phyloP scores from a whole-genome alignment of 1,140 invertebrate species.

The Panagrolaimus sp. region DNA sequence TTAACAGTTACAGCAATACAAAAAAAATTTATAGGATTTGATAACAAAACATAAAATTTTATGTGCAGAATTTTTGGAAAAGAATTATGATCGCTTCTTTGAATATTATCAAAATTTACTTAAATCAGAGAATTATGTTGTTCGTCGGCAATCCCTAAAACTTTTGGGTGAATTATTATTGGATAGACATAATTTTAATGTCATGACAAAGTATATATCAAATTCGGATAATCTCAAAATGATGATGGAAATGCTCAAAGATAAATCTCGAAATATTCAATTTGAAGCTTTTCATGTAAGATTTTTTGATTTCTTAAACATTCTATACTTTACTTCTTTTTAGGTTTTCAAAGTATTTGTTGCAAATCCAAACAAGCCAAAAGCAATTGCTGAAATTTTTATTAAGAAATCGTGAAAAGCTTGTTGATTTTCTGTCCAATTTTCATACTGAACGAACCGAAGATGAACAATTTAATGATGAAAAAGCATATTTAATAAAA shows the following conservation, averaged over 20 bases:
- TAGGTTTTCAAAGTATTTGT: conserved; percentile 90
- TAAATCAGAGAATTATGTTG: conserved; percentile 98
- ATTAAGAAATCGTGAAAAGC: conserved; percentile 94
- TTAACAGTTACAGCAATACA: no score
- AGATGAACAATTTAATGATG: conserved; percentile 99
- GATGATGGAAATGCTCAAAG: conserved; percentile 99
- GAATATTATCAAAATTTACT: conserved; percentile 87
- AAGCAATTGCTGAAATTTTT: conserved; percentile 95
- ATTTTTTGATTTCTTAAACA: conserved; percentile 49
- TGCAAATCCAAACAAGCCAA: conserved; percentile 99
- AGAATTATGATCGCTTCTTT: conserved; percentile 97
- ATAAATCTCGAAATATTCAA: conserved; percentile 97
- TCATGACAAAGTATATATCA: conserved; percentile 97
- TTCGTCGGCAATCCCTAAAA: conserved; percentile 72
- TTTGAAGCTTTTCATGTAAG: conserved; percentile 99
- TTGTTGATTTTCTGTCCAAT: conserved; percentile 95
- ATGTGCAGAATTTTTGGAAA: conserved; percentile 94
- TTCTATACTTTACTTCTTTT: not conserved
- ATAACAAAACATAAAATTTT: conserved; percentile 95
- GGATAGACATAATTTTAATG: conserved; percentile 96
- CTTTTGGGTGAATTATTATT: conserved; percentile 90
- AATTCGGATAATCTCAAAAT: conserved; percentile 98
- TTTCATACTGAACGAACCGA: conserved; percentile 99
- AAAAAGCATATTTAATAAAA: conserved; percentile 99
- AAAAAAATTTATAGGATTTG: conserved; percentile 88